Base-by-base conservation (phyloP, 2,113 vertebrate species). In the Aspidoscelis tigris region DNA sequence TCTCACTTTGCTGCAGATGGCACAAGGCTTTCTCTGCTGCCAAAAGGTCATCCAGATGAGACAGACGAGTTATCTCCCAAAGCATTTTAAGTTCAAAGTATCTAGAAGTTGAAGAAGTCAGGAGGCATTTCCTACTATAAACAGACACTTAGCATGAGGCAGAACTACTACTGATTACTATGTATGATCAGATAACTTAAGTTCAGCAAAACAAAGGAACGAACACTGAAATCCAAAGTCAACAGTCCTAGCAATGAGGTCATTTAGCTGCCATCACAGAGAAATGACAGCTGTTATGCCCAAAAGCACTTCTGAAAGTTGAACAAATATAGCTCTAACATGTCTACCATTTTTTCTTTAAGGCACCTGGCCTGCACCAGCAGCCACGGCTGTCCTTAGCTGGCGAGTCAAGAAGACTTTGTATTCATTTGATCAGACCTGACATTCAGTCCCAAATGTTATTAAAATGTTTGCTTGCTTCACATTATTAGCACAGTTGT, bases 101-200 rank as follows among this genome's bases (percentile, higher is more conserved):
- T 0, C 0, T 0, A 50, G 78, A 89, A 87, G 84, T 84, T 92
- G 81, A 81, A 55, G 81, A 84, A 76, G 75, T 26, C 3, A 84
- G 89, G 72, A 88, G 53, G 12, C 39, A 73, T 55, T 89, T 71
- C 86, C 77, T 86, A 82, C 8, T 50, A 87, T 65, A 70, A 90
- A 89, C 71, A 90, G 90, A 74, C 47, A 41, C 64, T 74, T 79
- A 87, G 85, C 88, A 88, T 87, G 86, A 80, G 73, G 33, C 66
- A 76, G 5, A 74, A 82, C 44, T 22, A 14, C 5, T 33, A 8
- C 44, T 44, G 44, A 5, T 47, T 44, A 10, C 14, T 70, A 18
- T 21, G 68, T 70, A 18, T 21, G 68, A 80, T 64, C 39, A 68
- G 7, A 5, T 39, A 50, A 73, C 55, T 50, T 16, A 64, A 58